Evolutionary conservation across 2,113 vertebrate species (phyloP), one percentile per base, ranked within the genome.

Genomic region (Tyto alba): DNA sequence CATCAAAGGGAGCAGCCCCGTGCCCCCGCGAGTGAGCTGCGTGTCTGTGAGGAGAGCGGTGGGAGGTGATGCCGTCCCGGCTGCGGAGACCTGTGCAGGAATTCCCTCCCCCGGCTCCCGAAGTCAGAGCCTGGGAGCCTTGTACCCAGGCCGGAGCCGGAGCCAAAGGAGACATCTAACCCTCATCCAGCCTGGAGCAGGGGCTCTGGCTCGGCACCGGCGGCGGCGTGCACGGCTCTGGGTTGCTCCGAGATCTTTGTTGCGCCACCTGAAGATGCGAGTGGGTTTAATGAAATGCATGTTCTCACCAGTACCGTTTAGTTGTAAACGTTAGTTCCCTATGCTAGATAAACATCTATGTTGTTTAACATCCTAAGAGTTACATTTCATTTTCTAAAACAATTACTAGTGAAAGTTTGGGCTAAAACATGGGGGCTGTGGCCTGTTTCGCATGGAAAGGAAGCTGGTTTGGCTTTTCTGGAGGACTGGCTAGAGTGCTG

Each of bases 391-490:
- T 78, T 52, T 38, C 50, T 50, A 23, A 52, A 27, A 13, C 22
- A 8, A 2, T 22, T 30, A 14, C 50, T 40, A 3, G 12, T 30
- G 38, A 18, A n/a, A 4, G 13, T 7, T 1, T 0, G 8, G 38
- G 41, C 57, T 48, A 7, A 7, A 3, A 3, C 1, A 0, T 8
- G 56, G 45, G 22, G 7, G 29, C 71, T 21, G 47, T 17, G 67
- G n/a, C 26, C 45, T n/a, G 22, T 64, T 53, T 6, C 0, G 1
- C 48, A 13, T 1, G 8, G 50, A 47, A 21, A 43, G 56, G 36
- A 43, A 40, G 40, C 38, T 53, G 56, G 22, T 32, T 30, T 43
- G 57, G 50, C 56, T 40, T 41, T 68, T 32, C n/a, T 14, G 20
- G 67, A 38, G 43, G 11, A 4, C 19, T n/a, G 82, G 13, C 66